Base-by-base conservation (phyloP, 1,140 invertebrate species). In the Diuraphis noxia region DNA sequence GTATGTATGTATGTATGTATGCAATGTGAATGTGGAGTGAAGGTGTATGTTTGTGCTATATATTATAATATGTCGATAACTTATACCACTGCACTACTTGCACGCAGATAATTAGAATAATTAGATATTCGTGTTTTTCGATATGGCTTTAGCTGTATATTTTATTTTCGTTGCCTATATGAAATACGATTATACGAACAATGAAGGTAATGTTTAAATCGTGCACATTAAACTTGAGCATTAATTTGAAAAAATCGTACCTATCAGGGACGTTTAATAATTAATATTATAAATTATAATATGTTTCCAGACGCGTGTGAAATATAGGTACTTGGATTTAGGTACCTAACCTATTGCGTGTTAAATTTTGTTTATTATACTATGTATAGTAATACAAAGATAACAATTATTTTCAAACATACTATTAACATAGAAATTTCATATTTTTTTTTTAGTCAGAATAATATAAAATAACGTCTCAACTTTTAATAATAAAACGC, bases 41-140 rank as follows among this genome's bases (percentile, higher is more conserved):
- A 9, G 21, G 21, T 49, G 46, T 49, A 8, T 52, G 23, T 25
- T 1, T 52, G 52, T 52, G 52, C 0, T 21, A 49, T 21, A 49
- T 6, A 49, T 49, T 49, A 49, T 49, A 49, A 49, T 49, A 49
- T 49, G 21, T 49, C 7, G 21, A 21, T 49, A 21, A 19, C 46
- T 21, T 49, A 49, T 49, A 23, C 46, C n/a, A n/a, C n/a, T 43
- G 25, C 1, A 52, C 52, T 25, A 52, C 8, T 52, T 52, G 52
- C 23, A 52, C 23, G 23, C 5, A 72, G 13, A 72, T 72, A 72
- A 72, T 72, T 72, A 72, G 56, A n/a, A 72, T 72, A 72, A 72
- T 72, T 72, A 72, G 56, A n/a, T 72, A 72, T 72, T 72, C 56
- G n/a, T 72, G 56, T 72, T 72, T 72, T 72, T 72, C n/a, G 13